Evolutionary conservation across 2,113 vertebrate species (phyloP).

Genomic region (Prochilodus magdalenae): DNA sequence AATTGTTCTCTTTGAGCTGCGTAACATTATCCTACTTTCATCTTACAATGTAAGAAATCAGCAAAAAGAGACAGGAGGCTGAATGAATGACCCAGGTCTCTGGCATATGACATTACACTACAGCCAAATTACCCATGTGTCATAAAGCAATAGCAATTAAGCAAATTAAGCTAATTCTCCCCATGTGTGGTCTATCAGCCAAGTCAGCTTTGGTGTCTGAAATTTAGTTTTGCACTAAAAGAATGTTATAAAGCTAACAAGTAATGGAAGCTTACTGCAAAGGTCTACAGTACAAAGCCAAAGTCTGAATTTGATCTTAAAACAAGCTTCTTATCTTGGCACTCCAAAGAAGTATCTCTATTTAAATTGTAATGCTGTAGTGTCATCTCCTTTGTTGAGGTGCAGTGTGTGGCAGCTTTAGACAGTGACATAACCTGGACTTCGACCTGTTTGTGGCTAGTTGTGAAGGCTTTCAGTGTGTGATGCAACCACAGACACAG

Average conservation of each 20-base stretch:
- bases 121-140: neutral
- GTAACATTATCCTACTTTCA: too few relatives aligned
- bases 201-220: neutral
- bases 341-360: neutral
- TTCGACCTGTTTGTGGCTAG: conserved; percentile 13
- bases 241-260: neutral
- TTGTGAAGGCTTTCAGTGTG: neutral
- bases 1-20: neutral
- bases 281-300: neutral
- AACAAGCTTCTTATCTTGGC: conserved; percentile 2
- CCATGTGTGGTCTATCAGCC: neutral
- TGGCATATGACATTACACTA: neutral
- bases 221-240: neutral
- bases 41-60: too few relatives aligned
- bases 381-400: neutral
- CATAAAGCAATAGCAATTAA: neutral
- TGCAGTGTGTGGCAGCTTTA: neutral
- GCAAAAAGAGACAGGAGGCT: too few relatives aligned
- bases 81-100: too few relatives aligned
- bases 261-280: neutral
- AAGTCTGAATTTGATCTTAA: neutral
- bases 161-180: too few relatives aligned
- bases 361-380: neutral
- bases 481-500: conserved; percentile 23
- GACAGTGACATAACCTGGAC: conserved; percentile 32